Percentiles rank a stretch among this genome's conserved stretches.
Evolutionary conservation across 2,888 invertebrate species (phyloP).

Genomic region (Eupithecia vulgata): DNA sequence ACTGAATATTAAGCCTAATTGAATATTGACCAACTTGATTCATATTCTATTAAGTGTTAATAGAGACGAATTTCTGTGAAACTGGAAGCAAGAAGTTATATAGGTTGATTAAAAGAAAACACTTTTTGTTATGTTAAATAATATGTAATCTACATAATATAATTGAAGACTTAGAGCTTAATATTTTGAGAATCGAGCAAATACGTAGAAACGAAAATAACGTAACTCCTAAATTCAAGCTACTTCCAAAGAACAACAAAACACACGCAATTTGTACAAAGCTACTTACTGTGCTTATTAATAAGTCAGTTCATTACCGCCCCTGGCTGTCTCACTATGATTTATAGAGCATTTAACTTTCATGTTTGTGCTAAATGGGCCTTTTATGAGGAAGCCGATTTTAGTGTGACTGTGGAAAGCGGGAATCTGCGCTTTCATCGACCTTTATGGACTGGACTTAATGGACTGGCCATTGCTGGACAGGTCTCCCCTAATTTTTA

Average conservation of each 20-base stretch:
- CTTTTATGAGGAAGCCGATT: constrained; percentile 60
- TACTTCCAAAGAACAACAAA: background rate
- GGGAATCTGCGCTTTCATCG: background rate
- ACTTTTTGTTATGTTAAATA: background rate
- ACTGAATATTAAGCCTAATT: constrained; percentile 42
- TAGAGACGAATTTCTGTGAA: background rate
- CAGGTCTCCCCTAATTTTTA: background rate
- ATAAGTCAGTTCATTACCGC: constrained; percentile 70
- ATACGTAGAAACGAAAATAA: background rate
- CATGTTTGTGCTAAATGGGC: constrained; percentile 78
- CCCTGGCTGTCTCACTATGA: constrained; percentile 68
- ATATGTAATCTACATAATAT: background rate
- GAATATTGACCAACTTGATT: constrained; percentile 38
- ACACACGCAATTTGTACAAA: background rate
- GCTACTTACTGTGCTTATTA: constrained; percentile 53
- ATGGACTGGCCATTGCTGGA: background rate
- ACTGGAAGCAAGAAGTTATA: background rate
- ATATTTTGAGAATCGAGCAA: background rate
- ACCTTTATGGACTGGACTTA: too few species aligned
- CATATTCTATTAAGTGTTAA: constrained; percentile 9
- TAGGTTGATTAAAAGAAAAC: background rate
- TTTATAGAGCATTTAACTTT: constrained; percentile 80
- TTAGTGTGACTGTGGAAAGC: background rate
- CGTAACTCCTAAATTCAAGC: background rate
- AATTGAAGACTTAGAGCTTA: background rate